These are phyloP conservation scores for Astropecten irregularis DNA, from an alignment of 53 echinoderm and acorn worm species.

Conservation along the genomic window DNA sequence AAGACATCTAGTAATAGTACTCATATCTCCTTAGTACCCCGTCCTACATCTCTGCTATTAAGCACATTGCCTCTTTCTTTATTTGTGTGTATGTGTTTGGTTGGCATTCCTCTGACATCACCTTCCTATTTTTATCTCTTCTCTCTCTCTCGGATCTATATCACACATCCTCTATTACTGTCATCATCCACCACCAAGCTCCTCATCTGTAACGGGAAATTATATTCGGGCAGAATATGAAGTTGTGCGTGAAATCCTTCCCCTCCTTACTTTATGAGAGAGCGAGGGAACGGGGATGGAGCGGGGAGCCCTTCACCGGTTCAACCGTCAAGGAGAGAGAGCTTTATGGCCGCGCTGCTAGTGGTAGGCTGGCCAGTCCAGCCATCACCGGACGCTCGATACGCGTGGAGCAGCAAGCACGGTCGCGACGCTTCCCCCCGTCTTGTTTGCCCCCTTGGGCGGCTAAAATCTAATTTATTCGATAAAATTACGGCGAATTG, in stretches of 20 bases:
- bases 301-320: neutral
- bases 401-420: too few relatives aligned
- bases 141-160: conserved; percentile 7
- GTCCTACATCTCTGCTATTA: neutral
- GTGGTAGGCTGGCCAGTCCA: too few relatives aligned
- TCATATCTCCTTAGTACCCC: neutral
- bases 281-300: neutral
- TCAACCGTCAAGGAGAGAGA: too few relatives aligned
- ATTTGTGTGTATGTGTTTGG: neutral
- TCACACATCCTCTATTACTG: conserved; percentile 23
- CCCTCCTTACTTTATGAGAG: too few relatives aligned
- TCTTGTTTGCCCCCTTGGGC: neutral
- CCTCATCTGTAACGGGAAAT: conserved; percentile 53
- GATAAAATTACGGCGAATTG: conserved; percentile 41
- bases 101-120: too few relatives aligned
- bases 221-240: conserved; percentile 30
- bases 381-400: too few relatives aligned
- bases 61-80: too few relatives aligned
- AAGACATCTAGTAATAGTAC: neutral
- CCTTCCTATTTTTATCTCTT: neutral
- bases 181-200: conserved; percentile 14
- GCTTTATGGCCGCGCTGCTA: too few relatives aligned
- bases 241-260: conserved; percentile 39
- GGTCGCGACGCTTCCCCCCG: too few relatives aligned
- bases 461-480: conserved; percentile 14